Evolutionary conservation across 2,888 invertebrate genomes (phyloP).

Genomic region (Digitonthophagus gazella): DNA sequence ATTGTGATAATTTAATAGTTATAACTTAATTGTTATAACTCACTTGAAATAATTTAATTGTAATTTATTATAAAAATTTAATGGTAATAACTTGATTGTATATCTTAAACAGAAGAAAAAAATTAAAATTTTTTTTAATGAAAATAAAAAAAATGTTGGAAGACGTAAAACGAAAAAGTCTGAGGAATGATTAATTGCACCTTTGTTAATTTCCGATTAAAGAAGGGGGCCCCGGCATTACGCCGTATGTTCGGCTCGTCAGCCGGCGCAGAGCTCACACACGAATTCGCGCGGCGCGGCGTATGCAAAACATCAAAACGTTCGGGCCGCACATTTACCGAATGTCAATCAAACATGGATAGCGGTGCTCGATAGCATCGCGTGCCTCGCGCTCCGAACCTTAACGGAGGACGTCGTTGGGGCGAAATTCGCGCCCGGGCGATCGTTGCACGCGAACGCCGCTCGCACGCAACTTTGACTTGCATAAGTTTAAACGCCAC

Average conservation of each 20-base stretch:
- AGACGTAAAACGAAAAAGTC: not conserved
- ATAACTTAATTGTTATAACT: too few relatives aligned
- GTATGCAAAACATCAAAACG: slow-evolving; percentile 46
- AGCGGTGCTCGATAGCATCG: slow-evolving; percentile 47
- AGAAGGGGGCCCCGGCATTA: not conserved
- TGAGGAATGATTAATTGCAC: slow-evolving; percentile 22
- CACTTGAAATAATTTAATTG: too few relatives aligned
- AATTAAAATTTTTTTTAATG: too few relatives aligned
- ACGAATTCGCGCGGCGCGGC: slow-evolving; percentile 21
- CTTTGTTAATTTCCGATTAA: slow-evolving; percentile 16
- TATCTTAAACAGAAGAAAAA: too few relatives aligned
- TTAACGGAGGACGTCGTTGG: not conserved
- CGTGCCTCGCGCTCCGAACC: slow-evolving; percentile 36
- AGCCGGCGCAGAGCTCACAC: slow-evolving; percentile 1
- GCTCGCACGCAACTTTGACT: not conserved
- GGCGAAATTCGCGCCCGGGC: not conserved
- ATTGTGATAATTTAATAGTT: too few relatives aligned
- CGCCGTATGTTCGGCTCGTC: not conserved
- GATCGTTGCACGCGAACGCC: not conserved
- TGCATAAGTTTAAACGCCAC: not conserved
- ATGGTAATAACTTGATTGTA: too few relatives aligned
- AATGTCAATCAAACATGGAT: slow-evolving; percentile 49
- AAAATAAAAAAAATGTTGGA: too few relatives aligned
- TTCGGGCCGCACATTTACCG: slow-evolving; percentile 47
- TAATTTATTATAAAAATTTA: too few relatives aligned